A percentile compares a stretch with the other conserved stretches of the same genome.
phyloP scores from a whole-genome alignment of 2,797 vertebrate genomes.

The Triplophysa yarkandensis region DNA sequence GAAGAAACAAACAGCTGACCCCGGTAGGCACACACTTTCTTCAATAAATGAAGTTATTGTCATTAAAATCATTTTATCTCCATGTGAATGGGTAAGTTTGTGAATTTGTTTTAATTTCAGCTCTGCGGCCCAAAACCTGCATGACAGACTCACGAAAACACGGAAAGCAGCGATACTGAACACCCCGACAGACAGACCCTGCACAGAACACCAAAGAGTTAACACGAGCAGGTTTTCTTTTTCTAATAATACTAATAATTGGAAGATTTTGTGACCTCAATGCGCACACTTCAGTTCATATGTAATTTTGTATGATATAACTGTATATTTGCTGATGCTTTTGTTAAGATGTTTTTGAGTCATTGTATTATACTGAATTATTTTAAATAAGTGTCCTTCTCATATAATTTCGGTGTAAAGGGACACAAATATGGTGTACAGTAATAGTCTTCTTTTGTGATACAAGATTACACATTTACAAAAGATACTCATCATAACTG shows the following conservation, averaged over 20 bases:
- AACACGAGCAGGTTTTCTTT: not conserved
- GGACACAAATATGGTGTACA: not conserved
- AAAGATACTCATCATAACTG: too few species aligned
- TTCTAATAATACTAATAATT: not conserved
- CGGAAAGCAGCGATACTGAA: slow-evolving; percentile 81
- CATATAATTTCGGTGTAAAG: slow-evolving; percentile 1
- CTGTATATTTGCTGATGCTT: slow-evolving; percentile 21
- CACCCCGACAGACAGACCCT: not conserved
- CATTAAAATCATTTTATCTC: not conserved
- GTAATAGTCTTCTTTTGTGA: not conserved
- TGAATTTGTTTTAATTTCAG: slow-evolving; percentile 66
- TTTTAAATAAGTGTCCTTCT: slow-evolving; percentile 32
- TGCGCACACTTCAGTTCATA: not conserved
- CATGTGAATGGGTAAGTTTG: too few species aligned
- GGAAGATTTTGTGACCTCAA: slow-evolving; percentile 15
- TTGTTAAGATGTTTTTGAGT: slow-evolving; percentile 9
- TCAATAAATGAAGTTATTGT: too few species aligned
- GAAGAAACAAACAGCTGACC: slow-evolving; percentile 85
- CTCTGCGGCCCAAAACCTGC: slow-evolving; percentile 94
- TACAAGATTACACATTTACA: too few species aligned
- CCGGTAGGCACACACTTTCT: slow-evolving; percentile 72
- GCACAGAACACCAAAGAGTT: not conserved
- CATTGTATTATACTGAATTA: not conserved
- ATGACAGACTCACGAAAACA: slow-evolving; percentile 81
- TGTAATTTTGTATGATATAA: slow-evolving; percentile 10